A percentile compares a stretch with the other conserved stretches of the same genome.
Evolutionary conservation across 2,888 invertebrate species (phyloP).

Genomic region (Iselma pallidipennis): DNA sequence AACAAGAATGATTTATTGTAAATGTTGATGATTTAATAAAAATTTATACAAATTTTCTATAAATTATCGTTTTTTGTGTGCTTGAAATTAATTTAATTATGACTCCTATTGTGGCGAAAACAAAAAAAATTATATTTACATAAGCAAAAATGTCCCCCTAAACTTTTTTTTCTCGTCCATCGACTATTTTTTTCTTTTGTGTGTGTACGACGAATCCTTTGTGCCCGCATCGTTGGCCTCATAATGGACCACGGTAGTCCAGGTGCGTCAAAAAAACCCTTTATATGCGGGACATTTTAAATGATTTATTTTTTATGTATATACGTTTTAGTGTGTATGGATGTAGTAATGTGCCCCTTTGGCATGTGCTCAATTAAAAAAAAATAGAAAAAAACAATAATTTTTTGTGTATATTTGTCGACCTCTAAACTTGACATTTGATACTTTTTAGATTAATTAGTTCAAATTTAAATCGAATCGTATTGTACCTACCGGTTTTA

Average conservation of each 20-base stretch:
- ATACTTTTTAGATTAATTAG: conserved; percentile 22
- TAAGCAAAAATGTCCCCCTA: conserved; percentile 43
- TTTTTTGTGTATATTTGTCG: too few relatives aligned
- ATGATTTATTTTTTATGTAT: conserved; percentile 51
- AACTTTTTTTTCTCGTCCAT: conserved; percentile 34
- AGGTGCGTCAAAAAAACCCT: conserved; percentile 53
- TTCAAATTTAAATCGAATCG: not conserved
- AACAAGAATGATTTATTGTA: not conserved
- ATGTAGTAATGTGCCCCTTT: conserved; percentile 21
- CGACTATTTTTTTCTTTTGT: conserved; percentile 17
- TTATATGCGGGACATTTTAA: conserved; percentile 48
- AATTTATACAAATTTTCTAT: conserved; percentile 11
- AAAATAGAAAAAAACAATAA: conserved; percentile 12
- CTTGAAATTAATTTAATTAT: conserved; percentile 10
- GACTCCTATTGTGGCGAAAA: conserved; percentile 30
- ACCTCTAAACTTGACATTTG: conserved; percentile 9
- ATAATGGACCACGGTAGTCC: conserved; percentile 46
- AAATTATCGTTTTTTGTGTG: conserved; percentile 17
- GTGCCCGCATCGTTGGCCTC: conserved; percentile 50
- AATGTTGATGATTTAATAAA: too few relatives aligned
- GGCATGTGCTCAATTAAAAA: conserved; percentile 38
- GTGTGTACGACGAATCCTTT: conserved; percentile 36
- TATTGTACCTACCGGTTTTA: not conserved
- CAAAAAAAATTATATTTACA: conserved; percentile 43
- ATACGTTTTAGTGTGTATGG: conserved; percentile 14